Evolutionary conservation across 2,797 vertebrate species (phyloP), one percentile per base, ranked within the genome.

Genomic region (Manis pentadactyla): DNA sequence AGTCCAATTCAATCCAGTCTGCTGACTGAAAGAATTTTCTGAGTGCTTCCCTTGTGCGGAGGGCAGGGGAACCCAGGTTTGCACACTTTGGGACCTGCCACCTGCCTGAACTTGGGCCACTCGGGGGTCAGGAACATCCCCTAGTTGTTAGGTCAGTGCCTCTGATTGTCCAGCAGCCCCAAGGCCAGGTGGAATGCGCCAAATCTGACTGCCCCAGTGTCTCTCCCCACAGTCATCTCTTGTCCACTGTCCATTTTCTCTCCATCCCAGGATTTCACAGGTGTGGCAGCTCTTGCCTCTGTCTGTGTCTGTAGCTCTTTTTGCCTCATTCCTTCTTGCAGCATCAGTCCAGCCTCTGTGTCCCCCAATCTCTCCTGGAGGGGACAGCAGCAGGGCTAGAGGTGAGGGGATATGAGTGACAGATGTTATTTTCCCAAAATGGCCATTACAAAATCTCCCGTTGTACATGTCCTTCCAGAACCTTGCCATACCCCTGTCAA

Each of bases 221-320:
- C 42, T 55, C 29, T 59, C 14, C 6, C 55, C n/a, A 4, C 1
- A 1, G 64, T 37, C 69, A 13, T 21, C 46, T 57, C 71, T 31
- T 31, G 46, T 37, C 9, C 11, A 4, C 55, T 57, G 31, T 14
- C 64, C 0, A 0, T n/a, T 49, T n/a, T 27, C 31, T 59, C 17
- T 66, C 18, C n/a, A 68, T 18, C 31, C 27, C 9, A 6, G 0
- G 39, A 15, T 7, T 71, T n/a, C 53, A n/a, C 4, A 21, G 19
- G n/a, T 15, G n/a, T 0, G 0, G 10, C 12, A 27, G 2, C 27
- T 42, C 18, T 7, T 31, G 13, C 19, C 9, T 53, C 13, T 37
- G 4, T 42, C 71, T 3, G 4, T 39, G 46, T 73, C 55, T 53
- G 8, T 18, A 27, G 25, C 3, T 37, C 46, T 39, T 7, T 46